Base-by-base conservation (phyloP, 2,888 invertebrate species). In the Encarsia formosa region DNA sequence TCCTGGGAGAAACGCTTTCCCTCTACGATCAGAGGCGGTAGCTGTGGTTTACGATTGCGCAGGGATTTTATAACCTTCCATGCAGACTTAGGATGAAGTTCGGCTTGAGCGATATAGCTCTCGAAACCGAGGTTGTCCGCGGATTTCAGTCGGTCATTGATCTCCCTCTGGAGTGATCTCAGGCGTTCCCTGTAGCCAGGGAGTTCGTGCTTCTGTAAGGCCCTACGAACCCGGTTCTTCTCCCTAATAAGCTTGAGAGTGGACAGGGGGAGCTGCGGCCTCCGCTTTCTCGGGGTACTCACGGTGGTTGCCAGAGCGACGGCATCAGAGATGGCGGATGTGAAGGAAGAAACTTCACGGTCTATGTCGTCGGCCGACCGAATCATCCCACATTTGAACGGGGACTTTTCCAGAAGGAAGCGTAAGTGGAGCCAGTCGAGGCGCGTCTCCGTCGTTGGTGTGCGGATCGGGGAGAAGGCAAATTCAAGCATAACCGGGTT, bases 31-130 rank as follows among this genome's bases (percentile, higher is more conserved):
- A 34, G 29, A 9, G 49, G 37, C 5, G 26, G 40, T 16, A 20
- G 20, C 32, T 29, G 18, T 26, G 40, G 9, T 29, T 38, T 16
- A 19, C 26, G 15, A 16, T 37, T 42, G 2, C 35, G 35, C n/a
- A 35, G 49, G n/a, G 39, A 35, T 31, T 43, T 43, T 9, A 34
- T 34, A 1, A 49, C 23, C 32, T 49, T 49, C 43, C 43, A 43
- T 2, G 9, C 9, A 9, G 4, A 5, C 20, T 42, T 49, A 5
- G 26, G 49, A 20, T n/a, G n/a, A n/a, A n/a, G n/a, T n/a, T n/a
- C n/a, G n/a, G n/a, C n/a, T n/a, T n/a, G n/a, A n/a, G n/a, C n/a
- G n/a, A n/a, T n/a, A n/a, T n/a, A n/a, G n/a, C n/a, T n/a, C n/a
- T n/a, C n/a, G n/a, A n/a, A n/a, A n/a, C n/a, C n/a, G n/a, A n/a